Conservation (phyloP, 2,113 vertebrate species). For the Gulo gulo region DNA sequence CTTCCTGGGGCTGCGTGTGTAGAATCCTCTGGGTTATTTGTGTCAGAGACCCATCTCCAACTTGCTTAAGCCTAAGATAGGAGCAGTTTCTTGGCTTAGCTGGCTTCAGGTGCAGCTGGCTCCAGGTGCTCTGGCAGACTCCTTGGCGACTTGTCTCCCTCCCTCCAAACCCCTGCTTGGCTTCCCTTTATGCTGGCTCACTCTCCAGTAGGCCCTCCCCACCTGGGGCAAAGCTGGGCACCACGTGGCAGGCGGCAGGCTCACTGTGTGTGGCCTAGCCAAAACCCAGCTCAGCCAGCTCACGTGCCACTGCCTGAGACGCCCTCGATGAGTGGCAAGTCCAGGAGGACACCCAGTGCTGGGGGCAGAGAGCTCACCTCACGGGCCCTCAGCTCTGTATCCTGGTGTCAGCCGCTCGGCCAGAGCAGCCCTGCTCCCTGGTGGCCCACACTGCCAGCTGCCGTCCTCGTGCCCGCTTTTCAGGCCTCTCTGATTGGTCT, state of each 20-base stretch:
- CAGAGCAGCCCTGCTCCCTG: background rate
- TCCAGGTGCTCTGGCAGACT: background rate
- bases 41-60: background rate
- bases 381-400: background rate
- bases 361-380: background rate
- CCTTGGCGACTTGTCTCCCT: accelerated
- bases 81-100: background rate
- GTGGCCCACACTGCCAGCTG: background rate
- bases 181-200: background rate
- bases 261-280: no score
- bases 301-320: background rate
- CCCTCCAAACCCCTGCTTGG: background rate
- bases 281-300: background rate
- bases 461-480: accelerated
- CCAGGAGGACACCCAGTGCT: background rate
- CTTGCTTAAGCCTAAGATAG: no score
- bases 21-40: background rate
- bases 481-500: background rate
- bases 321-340: background rate
- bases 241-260: background rate
- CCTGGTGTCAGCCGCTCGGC: background rate
- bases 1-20: background rate
- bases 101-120: background rate
- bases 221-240: background rate
- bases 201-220: background rate